These are phyloP conservation scores for Apodemus speciosus DNA, from an alignment of 2,113 vertebrate species.

Conservation along the genomic window DNA sequence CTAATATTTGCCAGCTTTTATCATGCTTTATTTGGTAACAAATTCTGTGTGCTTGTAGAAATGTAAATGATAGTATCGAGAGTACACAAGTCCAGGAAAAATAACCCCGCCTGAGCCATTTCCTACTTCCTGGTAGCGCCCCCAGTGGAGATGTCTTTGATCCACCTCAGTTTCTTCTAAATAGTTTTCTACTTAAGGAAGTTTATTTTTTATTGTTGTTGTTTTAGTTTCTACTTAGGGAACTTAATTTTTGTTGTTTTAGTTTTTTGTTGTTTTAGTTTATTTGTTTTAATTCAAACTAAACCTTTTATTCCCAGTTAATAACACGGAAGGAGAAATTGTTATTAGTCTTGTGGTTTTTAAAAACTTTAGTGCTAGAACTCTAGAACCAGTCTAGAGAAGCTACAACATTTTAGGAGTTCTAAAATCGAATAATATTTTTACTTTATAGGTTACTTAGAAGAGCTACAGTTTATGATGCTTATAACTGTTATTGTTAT, in stretches of 20 bases:
- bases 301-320: not conserved
- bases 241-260: too few relatives aligned
- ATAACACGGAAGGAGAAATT: not conserved
- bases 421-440: slow-evolving; percentile 40
- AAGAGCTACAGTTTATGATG: not conserved
- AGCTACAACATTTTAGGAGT: not conserved
- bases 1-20: slow-evolving; percentile 48
- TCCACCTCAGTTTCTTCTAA: slow-evolving; percentile 1
- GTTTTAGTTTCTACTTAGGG: not conserved
- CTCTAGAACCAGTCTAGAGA: not conserved
- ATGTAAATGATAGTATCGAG: not conserved
- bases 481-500: not conserved
- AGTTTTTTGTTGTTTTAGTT: too few relatives aligned
- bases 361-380: not conserved
- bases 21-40: slow-evolving; percentile 30
- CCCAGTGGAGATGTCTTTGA: not conserved
- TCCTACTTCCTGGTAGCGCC: not conserved
- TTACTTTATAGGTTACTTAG: not conserved
- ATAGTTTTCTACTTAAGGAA: slow-evolving; percentile 5
- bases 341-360: not conserved
- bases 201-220: not conserved
- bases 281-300: not conserved
- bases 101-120: not conserved
- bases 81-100: not conserved
- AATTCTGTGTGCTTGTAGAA: not conserved